phyloP scores from a whole-genome alignment of 2,888 invertebrate genomes.

The Penaeus monodon region DNA sequence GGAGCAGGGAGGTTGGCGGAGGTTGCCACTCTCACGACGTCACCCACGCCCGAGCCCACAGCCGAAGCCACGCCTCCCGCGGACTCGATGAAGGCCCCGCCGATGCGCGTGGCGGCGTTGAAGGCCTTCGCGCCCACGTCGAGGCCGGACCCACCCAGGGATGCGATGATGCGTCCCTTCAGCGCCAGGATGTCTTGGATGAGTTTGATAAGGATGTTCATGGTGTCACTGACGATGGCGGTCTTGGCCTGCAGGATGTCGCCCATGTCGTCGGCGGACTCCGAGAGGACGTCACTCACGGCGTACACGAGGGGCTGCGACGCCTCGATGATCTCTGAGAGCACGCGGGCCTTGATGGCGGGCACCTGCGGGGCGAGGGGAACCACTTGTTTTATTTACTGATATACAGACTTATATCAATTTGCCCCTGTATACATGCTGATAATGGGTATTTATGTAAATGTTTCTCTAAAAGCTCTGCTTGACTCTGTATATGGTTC shows the following conservation, averaged over 20 bases:
- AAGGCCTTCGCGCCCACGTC: constrained; percentile 54
- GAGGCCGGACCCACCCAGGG: constrained; percentile 51
- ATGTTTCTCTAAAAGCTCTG: too few species aligned
- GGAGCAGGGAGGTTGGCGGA: constrained; percentile 54
- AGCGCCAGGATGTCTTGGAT: constrained; percentile 56
- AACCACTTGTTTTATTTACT: not conserved
- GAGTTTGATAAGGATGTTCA: constrained; percentile 58
- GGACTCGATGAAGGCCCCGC: constrained; percentile 56
- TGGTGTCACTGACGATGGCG: constrained; percentile 57
- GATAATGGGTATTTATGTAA: too few species aligned
- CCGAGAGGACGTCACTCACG: constrained; percentile 63
- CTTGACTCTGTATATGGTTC: too few species aligned
- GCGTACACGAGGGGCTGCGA: constrained; percentile 59
- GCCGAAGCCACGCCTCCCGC: constrained; percentile 53
- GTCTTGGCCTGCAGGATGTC: constrained; percentile 52
- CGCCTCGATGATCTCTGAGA: constrained; percentile 61
- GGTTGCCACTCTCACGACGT: constrained; percentile 48
- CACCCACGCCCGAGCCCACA: constrained; percentile 55
- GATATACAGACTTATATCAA: not conserved
- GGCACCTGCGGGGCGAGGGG: constrained; percentile 50
- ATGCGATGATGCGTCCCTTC: constrained; percentile 61
- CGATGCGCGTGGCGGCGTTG: constrained; percentile 56
- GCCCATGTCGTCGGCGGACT: constrained; percentile 61
- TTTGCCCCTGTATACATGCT: too few species aligned
- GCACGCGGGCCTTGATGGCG: constrained; percentile 61